Conservation (phyloP, 2,888 invertebrate species). For the Lamproptera curius region DNA sequence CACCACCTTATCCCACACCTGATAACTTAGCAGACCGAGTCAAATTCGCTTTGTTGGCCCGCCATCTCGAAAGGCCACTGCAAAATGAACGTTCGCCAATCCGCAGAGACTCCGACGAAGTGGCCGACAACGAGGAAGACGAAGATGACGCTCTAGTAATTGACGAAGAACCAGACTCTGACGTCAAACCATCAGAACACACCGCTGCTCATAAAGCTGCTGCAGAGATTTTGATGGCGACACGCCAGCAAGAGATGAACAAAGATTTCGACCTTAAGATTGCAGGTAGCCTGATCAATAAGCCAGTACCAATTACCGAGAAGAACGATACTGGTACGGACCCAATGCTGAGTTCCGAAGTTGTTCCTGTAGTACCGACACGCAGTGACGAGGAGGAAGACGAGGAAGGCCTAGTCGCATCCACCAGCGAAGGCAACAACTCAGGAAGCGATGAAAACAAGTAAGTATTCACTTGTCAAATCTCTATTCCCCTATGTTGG, state of each 20-base stretch:
- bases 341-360: constrained; percentile 77
- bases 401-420: constrained; percentile 88
- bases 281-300: constrained; percentile 77
- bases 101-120: constrained; percentile 74
- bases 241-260: constrained; percentile 61
- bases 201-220: constrained; percentile 76
- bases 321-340: constrained; percentile 67
- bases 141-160: constrained; percentile 83
- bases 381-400: constrained; percentile 82
- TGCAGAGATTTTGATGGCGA: constrained; percentile 77
- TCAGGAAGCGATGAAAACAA: constrained; percentile 90
- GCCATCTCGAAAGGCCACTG: constrained; percentile 83
- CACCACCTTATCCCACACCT: constrained; percentile 56
- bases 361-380: constrained; percentile 82
- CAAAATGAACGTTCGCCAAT: constrained; percentile 60
- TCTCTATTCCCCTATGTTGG: no score
- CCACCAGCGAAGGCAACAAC: constrained; percentile 89
- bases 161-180: constrained; percentile 78
- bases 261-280: constrained; percentile 76
- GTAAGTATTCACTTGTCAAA: constrained; percentile 76
- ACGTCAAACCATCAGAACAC: constrained; percentile 51
- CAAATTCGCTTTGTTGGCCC: constrained; percentile 87
- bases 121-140: constrained; percentile 81
- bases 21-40: constrained; percentile 68
- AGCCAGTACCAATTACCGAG: constrained; percentile 48